Evolutionary conservation across 2,888 invertebrate species (phyloP).

Genomic region (Entomobrya proxima): DNA sequence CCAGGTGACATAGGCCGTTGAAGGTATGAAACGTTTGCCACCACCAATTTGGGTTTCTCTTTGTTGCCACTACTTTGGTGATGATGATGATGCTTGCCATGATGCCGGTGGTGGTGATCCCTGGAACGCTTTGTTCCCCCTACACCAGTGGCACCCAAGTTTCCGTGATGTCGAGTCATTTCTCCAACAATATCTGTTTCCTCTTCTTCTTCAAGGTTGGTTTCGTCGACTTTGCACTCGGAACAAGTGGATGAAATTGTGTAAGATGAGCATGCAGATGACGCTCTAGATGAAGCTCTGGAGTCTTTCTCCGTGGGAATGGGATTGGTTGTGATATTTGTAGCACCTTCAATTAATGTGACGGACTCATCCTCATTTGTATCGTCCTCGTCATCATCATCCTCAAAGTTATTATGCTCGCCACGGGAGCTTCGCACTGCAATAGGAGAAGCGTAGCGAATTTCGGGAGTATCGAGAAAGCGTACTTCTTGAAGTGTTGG

Average conservation of each 20-base stretch:
- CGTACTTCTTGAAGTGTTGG: constrained; percentile 63
- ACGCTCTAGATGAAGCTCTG: constrained; percentile 34
- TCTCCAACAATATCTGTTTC: constrained; percentile 36
- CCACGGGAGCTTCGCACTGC: constrained; percentile 48
- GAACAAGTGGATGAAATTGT: constrained; percentile 57
- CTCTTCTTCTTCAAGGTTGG: constrained; percentile 9
- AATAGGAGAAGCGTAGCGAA: constrained; percentile 61
- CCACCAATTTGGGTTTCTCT: constrained; percentile 72
- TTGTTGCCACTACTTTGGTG: constrained; percentile 21
- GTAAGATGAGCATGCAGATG: constrained; percentile 53
- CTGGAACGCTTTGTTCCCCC: constrained; percentile 60
- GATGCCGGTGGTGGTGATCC: constrained; percentile 40
- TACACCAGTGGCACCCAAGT: constrained; percentile 21
- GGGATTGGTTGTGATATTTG: constrained; percentile 5
- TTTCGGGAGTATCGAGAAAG: constrained; percentile 56
- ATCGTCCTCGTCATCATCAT: constrained; percentile 50
- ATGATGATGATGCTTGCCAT: constrained; percentile 27
- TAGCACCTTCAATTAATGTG: constrained; percentile 51
- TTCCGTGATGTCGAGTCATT: constrained; percentile 64
- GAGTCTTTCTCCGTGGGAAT: background rate
- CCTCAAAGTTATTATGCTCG: constrained; percentile 36
- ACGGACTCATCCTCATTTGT: constrained; percentile 49
- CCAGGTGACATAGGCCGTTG: constrained; percentile 74
- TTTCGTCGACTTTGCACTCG: constrained; percentile 45
- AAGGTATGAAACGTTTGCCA: constrained; percentile 73